Evolutionary conservation across 2,888 invertebrate species (phyloP).

Genomic region (Heliconius aoede): DNA sequence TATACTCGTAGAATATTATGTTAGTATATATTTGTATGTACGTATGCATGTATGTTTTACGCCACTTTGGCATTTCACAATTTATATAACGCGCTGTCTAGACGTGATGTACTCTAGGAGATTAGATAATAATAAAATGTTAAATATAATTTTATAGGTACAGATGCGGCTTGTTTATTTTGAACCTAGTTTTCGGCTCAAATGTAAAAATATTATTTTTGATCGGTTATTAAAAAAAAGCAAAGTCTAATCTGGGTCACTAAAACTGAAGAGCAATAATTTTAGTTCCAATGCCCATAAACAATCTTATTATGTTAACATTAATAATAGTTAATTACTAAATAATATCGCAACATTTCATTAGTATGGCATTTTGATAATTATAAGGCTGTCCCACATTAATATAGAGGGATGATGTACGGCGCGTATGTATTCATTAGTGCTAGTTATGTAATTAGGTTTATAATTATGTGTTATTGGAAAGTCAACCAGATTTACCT

Average conservation of each 20-base stretch:
- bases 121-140: slow-evolving; percentile 4
- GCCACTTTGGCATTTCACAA: slow-evolving; percentile 13
- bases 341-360: slow-evolving; percentile 24
- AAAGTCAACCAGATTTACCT: background rate
- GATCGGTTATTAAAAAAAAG: background rate
- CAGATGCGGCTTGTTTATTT: background rate
- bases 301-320: slow-evolving; percentile 13
- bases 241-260: background rate
- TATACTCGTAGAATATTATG: slow-evolving; percentile 8
- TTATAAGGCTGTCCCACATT: slow-evolving; percentile 29
- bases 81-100: slow-evolving; percentile 17
- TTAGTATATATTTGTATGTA: slow-evolving; percentile 5
- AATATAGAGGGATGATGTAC: slow-evolving; percentile 17
- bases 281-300: slow-evolving; percentile 3
- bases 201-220: too few species aligned
- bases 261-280: slow-evolving; percentile 3
- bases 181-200: too few species aligned
- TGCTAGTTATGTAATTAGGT: background rate
- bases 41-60: slow-evolving; percentile 11
- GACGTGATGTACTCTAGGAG: slow-evolving; percentile 13
- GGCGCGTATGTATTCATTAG: slow-evolving; percentile 17
- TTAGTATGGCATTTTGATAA: slow-evolving; percentile 27
- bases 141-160: background rate
- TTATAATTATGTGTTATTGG: slow-evolving; percentile 11
- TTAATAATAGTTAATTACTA: slow-evolving; percentile 24